Evolutionary conservation across 2,797 vertebrate genomes (phyloP).

Genomic region (Squalus acanthias): DNA sequence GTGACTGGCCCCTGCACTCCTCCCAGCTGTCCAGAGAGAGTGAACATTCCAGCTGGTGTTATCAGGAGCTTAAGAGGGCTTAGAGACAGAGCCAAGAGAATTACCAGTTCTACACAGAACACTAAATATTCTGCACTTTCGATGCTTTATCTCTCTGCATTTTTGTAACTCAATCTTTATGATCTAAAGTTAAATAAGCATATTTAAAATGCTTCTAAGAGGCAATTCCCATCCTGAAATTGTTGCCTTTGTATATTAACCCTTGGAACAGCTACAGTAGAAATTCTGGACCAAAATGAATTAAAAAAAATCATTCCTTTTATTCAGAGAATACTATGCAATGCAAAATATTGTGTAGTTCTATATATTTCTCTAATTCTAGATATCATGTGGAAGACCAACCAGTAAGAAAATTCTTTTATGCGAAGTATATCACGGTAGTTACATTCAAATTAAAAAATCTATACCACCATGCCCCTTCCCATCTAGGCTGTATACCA

Average conservation of each 20-base stretch:
- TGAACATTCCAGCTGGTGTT: slow-evolving; percentile 60
- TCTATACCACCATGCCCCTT: background rate
- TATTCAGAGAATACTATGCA: background rate
- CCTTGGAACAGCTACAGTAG: background rate
- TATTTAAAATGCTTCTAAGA: slow-evolving; percentile 57
- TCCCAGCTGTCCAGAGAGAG: slow-evolving; percentile 56
- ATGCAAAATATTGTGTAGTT: background rate
- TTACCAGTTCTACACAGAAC: slow-evolving; percentile 47
- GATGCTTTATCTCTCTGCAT: slow-evolving; percentile 48
- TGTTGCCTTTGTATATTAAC: slow-evolving; percentile 7
- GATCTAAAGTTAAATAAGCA: slow-evolving; percentile 50
- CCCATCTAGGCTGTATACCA: background rate
- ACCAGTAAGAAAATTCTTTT: background rate
- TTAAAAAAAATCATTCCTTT: background rate
- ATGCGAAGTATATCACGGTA: background rate
- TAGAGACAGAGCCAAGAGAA: slow-evolving; percentile 55
- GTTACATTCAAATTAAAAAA: background rate
- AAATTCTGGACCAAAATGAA: background rate
- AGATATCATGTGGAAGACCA: background rate
- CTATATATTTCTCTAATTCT: background rate
- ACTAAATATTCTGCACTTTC: slow-evolving; percentile 41
- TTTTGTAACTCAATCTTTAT: slow-evolving; percentile 57
- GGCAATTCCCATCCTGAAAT: slow-evolving; percentile 46
- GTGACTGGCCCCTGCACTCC: slow-evolving; percentile 50
- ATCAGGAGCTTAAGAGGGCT: slow-evolving; percentile 50